These are phyloP conservation scores for Camponotus pennsylvanicus DNA, from an alignment of 1,140 invertebrate species.

Conservation along the genomic window DNA sequence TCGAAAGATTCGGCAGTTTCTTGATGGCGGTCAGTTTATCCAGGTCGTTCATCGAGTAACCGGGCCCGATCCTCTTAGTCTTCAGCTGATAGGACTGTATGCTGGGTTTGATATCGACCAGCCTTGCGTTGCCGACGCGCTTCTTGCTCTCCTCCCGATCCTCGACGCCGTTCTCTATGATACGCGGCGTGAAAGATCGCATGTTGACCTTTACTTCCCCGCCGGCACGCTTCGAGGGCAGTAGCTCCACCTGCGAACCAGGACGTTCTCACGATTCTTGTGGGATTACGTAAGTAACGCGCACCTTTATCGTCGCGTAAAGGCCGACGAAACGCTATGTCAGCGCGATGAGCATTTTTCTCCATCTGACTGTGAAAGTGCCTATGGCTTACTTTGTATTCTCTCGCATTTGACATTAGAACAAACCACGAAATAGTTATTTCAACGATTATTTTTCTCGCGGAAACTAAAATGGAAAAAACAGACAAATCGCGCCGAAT, in stretches of 20 bases:
- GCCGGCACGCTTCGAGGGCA: conserved; percentile 75
- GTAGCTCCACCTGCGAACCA: conserved; percentile 77
- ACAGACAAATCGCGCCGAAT: not conserved
- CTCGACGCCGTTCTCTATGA: conserved; percentile 76
- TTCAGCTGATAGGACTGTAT: conserved; percentile 81
- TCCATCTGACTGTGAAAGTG: conserved; percentile 41
- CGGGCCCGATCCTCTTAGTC: conserved; percentile 79
- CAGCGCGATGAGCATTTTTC: conserved; percentile 12
- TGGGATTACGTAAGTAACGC: conserved; percentile 62
- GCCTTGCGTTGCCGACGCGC: conserved; percentile 36
- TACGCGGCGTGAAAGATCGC: conserved; percentile 82
- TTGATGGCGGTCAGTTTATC: conserved; percentile 78
- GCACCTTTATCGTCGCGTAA: conserved; percentile 49
- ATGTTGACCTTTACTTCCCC: conserved; percentile 80
- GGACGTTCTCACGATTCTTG: conserved; percentile 70
- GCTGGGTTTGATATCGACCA: conserved; percentile 73
- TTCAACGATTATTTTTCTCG: not conserved
- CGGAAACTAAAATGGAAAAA: not conserved
- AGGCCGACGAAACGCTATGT: conserved; percentile 57
- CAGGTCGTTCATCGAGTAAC: conserved; percentile 86
- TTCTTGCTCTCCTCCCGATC: conserved; percentile 41
- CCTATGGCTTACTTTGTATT: not conserved
- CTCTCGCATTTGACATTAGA: conserved; percentile 27
- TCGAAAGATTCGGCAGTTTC: conserved; percentile 76
- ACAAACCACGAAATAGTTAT: not conserved